These are phyloP conservation scores for Semnornis frantzii DNA, from an alignment of 2,113 vertebrate species.

Conservation along the genomic window DNA sequence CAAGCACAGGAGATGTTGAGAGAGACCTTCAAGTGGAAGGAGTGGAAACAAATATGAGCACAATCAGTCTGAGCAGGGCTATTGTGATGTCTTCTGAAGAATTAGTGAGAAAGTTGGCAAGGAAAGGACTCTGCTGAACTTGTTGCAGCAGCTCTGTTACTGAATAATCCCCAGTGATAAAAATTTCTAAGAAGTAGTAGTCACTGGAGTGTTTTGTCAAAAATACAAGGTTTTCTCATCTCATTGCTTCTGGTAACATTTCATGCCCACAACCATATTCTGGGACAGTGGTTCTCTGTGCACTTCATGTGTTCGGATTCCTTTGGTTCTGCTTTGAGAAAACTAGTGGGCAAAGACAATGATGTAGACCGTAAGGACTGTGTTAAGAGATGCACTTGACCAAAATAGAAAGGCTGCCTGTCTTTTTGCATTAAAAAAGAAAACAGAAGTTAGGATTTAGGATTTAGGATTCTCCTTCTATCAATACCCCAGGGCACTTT, in stretches of 20 bases:
- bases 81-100: neutral
- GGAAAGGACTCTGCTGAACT: neutral
- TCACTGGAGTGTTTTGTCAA: neutral
- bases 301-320: neutral
- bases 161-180: neutral
- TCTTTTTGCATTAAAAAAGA: neutral
- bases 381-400: neutral
- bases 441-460: too few relatives aligned
- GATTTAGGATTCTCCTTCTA: neutral
- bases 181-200: neutral
- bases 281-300: neutral
- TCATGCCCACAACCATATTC: neutral
- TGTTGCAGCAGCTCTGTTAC: accelerated
- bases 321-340: neutral
- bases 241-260: neutral
- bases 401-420: neutral
- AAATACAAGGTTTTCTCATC: neutral
- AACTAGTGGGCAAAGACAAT: neutral
- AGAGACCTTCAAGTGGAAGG: neutral
- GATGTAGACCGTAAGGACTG: neutral
- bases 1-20: neutral
- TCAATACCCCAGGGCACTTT: neutral
- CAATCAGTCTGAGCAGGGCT: neutral
- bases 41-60: neutral
- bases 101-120: neutral